Percentiles rank a stretch among this genome's conserved stretches.
phyloP scores from a whole-genome alignment of 2,797 vertebrate genomes.

The Pangasius krempfi region DNA sequence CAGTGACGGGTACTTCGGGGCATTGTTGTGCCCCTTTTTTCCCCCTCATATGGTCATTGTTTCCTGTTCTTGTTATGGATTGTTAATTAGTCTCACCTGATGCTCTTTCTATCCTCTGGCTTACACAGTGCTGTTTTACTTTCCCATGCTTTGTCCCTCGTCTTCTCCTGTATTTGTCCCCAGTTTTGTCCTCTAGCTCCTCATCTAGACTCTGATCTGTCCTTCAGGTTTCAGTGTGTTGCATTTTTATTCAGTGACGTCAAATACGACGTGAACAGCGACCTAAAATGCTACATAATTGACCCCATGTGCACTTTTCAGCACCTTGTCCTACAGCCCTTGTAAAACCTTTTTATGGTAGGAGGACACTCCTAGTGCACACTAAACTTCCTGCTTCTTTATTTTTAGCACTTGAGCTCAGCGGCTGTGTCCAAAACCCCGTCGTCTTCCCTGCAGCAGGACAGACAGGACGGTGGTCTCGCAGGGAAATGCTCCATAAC shows the following conservation, averaged over 20 bases:
- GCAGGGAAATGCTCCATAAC: too few species aligned
- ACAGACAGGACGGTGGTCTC: neutral
- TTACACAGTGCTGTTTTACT: neutral
- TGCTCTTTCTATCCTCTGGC: neutral
- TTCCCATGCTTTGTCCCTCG: neutral
- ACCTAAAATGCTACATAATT: neutral
- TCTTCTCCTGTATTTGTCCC: neutral
- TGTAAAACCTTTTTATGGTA: neutral
- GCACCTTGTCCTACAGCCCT: neutral
- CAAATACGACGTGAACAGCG: neutral
- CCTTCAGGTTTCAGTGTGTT: neutral
- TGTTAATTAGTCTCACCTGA: neutral
- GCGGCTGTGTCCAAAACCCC: neutral
- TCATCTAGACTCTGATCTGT: neutral
- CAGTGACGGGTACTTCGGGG: neutral
- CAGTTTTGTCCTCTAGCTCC: constrained; percentile 5
- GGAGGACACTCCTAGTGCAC: neutral
- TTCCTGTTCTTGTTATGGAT: neutral
- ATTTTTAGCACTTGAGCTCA: neutral
- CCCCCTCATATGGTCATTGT: constrained; percentile 5
- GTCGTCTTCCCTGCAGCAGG: neutral
- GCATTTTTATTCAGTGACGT: neutral
- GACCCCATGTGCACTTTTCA: neutral
- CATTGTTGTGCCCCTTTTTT: neutral
- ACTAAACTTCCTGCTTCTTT: neutral